Conservation (phyloP, 2,797 vertebrate genomes). For the Peromyscus attwateri region DNA sequence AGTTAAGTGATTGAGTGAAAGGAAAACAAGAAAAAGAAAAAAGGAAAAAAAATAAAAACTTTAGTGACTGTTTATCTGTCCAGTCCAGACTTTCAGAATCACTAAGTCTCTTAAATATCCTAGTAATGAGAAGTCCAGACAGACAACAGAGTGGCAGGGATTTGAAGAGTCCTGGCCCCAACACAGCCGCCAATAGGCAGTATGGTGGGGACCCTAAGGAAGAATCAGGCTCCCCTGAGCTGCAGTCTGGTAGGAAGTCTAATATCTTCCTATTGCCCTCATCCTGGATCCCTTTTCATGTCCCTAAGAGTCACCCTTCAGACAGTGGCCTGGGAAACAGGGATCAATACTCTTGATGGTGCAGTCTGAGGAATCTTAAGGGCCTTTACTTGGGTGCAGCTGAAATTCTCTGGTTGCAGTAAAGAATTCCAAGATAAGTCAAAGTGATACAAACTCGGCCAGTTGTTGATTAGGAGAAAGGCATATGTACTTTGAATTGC, state of each 20-base stretch:
- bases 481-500: neutral
- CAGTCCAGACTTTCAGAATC: neutral
- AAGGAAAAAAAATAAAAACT: neutral
- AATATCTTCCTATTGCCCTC: neutral
- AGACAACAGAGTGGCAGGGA: neutral
- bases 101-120: neutral
- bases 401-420: neutral
- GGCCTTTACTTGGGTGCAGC: neutral
- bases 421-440: neutral
- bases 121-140: neutral
- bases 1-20: neutral
- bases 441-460: neutral
- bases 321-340: neutral
- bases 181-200: neutral
- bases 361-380: neutral
- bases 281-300: neutral
- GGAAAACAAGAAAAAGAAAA: neutral
- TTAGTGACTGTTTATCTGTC: neutral
- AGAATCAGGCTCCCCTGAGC: neutral
- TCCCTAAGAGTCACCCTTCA: neutral
- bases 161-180: neutral
- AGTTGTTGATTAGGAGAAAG: neutral
- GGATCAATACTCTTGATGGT: neutral
- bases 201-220: neutral
- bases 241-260: neutral